Evolutionary conservation across 2,797 vertebrate species (phyloP), one percentile per base, ranked within the genome.

Genomic region (Onychomys leucogaster): DNA sequence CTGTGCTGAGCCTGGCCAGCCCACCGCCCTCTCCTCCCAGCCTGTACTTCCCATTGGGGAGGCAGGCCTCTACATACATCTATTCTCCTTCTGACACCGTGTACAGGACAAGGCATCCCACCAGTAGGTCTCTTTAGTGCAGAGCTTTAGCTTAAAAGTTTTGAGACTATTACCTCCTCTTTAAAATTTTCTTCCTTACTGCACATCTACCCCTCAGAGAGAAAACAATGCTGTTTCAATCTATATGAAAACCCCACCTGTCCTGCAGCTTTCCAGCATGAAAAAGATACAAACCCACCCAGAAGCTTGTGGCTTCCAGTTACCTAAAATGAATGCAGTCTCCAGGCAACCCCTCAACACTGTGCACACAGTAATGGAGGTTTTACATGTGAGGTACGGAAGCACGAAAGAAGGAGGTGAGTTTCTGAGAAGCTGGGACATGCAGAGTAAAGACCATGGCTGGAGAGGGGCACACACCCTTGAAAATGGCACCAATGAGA

Each of bases 191-290:
- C 65, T 93, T 73, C 59, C 27, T 41, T 6, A 67, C 8, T 23
- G 2, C 63, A 29, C 23, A 77, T 34, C 37, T 1, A 1, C 4
- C 32, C 25, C 27, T 17, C 89, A 95, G 21, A 84, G 81, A 89
- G 61, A 65, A 95, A 83, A 37, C 10, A 21, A 71, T 5, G 2
- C 71, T 6, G 23, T 49, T 94, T 67, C 89, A 76, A 49, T 49
- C 46, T 37, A 14, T 6, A 10, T 67, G 94, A 82, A 95, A 97
- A 65, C 71, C 11, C 69, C 95, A 97, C 71, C 94, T 97, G 95
- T 41, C 32, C 6, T 0, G 17, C 55, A 71, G 93, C 82, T 71
- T 59, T 97, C 94, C 55, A 25, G 29, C 14, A 0, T 1, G 55
- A 88, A 65, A n/a, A 49, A 96, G 73, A 95, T 67, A 85, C 85